These are phyloP conservation scores for Dinoponera quadriceps DNA, from an alignment of 1,140 invertebrate genomes.

Conservation along the genomic window DNA sequence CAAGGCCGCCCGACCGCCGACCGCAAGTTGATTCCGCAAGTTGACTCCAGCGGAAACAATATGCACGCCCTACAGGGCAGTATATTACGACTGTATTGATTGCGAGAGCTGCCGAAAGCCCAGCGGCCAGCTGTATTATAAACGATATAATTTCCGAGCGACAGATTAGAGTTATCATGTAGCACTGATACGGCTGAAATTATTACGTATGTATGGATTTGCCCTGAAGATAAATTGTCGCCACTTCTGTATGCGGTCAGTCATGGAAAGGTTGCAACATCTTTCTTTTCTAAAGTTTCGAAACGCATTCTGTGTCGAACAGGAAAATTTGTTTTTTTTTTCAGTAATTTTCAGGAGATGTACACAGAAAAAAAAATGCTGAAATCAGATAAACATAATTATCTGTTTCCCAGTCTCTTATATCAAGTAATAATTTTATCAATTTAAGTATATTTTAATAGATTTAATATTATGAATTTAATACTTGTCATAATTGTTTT, in stretches of 20 bases:
- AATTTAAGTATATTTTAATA: too few species aligned
- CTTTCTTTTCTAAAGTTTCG: too few species aligned
- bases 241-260: not conserved
- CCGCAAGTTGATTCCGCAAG: not conserved
- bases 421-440: too few species aligned
- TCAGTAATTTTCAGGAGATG: too few species aligned
- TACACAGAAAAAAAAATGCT: too few species aligned
- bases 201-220: slow-evolving; percentile 19
- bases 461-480: too few species aligned
- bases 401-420: too few species aligned
- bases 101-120: slow-evolving; percentile 7
- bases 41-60: slow-evolving; percentile 27
- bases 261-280: too few species aligned
- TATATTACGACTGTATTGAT: slow-evolving; percentile 34
- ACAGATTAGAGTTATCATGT: not conserved
- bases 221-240: not conserved
- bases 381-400: too few species aligned
- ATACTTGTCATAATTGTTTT: too few species aligned
- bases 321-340: too few species aligned
- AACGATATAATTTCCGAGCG: slow-evolving; percentile 39
- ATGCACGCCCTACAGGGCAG: slow-evolving; percentile 33
- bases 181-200: not conserved
- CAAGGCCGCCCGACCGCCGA: not conserved
- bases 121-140: not conserved
- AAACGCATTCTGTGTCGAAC: too few species aligned